Conservation (phyloP, 2,888 invertebrate species). For the Gerris lacustris region DNA sequence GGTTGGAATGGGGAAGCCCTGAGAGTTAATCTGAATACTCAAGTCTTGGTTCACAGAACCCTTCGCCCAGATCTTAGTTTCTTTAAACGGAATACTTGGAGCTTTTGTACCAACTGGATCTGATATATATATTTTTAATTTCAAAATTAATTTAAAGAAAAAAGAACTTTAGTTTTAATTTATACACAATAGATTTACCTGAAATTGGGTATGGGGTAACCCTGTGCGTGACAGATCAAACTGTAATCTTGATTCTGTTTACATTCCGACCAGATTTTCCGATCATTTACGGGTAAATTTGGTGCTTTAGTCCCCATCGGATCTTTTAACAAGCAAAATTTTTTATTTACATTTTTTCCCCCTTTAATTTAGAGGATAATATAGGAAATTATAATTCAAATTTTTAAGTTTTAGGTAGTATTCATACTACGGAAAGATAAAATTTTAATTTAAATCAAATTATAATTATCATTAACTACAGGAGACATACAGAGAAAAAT, state of each 20-base stretch:
- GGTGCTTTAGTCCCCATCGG: constrained; percentile 38
- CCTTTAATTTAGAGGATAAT: no score
- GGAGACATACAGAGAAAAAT: no score
- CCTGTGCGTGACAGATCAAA: constrained; percentile 45
- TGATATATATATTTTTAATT: constrained; percentile 19
- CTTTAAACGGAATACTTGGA: constrained; percentile 51
- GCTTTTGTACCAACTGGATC: constrained; percentile 47
- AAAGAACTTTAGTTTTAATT: no score
- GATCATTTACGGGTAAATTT: constrained; percentile 33
- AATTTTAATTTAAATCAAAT: no score
- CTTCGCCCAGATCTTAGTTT: constrained; percentile 44
- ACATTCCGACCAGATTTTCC: constrained; percentile 32
- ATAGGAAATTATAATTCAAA: no score
- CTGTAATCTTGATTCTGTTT: constrained; percentile 23
- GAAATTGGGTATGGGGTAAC: constrained; percentile 45
- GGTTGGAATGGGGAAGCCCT: constrained; percentile 53
- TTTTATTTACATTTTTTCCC: no score
- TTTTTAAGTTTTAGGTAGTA: no score
- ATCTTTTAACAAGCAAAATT: constrained; percentile 5
- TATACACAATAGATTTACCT: constrained; percentile 41
- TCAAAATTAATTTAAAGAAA: not conserved
- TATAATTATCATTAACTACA: no score
- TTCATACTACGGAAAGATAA: no score
- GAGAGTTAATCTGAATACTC: constrained; percentile 52
- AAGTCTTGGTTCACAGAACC: constrained; percentile 36